These are phyloP conservation scores for Chelon auratus DNA, from an alignment of 2,797 vertebrate genomes.

Conservation along the genomic window DNA sequence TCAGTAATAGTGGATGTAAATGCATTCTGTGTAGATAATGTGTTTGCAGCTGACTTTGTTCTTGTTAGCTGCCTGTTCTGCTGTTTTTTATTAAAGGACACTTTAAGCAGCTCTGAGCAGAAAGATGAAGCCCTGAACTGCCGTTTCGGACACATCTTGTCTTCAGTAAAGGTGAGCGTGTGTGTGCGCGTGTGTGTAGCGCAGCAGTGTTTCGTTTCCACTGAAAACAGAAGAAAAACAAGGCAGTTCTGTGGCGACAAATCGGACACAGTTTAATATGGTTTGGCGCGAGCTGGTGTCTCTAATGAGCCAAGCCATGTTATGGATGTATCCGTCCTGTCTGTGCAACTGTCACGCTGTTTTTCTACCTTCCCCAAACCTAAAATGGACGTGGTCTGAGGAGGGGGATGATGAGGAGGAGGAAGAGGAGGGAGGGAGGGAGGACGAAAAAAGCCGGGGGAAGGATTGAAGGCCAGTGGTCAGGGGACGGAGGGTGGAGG, in stretches of 20 bases:
- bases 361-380: constrained; percentile 68
- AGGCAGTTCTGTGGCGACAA: constrained; percentile 35
- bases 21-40: too few relatives aligned
- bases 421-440: constrained; percentile 41
- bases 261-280: constrained; percentile 42
- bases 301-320: constrained; percentile 41
- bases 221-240: constrained; percentile 42
- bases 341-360: constrained; percentile 56
- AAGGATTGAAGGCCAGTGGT: constrained; percentile 62
- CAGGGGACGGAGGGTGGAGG: constrained; percentile 34
- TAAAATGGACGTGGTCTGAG: constrained; percentile 70
- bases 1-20: too few relatives aligned
- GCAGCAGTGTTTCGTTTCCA: constrained; percentile 27
- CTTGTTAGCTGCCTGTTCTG: too few relatives aligned
- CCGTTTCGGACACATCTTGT: background rate
- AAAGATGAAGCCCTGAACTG: background rate
- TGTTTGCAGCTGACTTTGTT: too few relatives aligned
- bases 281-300: constrained; percentile 28
- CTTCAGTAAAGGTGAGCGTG: background rate
- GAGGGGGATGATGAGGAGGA: constrained; percentile 48
- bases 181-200: background rate
- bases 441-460: constrained; percentile 64
- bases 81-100: too few relatives aligned
- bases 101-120: too few relatives aligned
- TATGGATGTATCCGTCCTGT: constrained; percentile 54